Conservation (phyloP, 2,113 vertebrate species). For the Sprattus sprattus region DNA sequence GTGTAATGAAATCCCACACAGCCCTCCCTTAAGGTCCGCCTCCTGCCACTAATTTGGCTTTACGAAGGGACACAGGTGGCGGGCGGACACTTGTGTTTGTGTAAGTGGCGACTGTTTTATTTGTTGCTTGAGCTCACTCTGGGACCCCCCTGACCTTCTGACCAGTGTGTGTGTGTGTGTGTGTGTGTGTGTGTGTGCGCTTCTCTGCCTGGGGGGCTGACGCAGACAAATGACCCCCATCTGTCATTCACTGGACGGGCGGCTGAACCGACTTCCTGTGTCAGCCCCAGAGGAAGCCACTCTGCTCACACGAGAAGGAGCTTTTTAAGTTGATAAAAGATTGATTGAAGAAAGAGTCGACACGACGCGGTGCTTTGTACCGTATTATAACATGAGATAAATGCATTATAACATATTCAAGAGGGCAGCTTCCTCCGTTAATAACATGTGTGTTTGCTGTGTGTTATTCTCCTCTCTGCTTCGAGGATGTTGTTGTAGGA, state of each 20-base stretch:
- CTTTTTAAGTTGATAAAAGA: not conserved
- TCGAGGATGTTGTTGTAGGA: no score
- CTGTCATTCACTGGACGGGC: not conserved
- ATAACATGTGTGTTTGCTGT: no score
- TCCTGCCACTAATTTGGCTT: conserved; percentile 31
- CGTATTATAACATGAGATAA: not conserved
- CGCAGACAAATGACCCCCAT: conserved; percentile 50
- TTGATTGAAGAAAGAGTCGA: not conserved
- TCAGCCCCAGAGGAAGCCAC: not conserved
- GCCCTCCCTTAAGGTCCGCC: conserved; percentile 11
- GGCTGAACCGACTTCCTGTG: not conserved
- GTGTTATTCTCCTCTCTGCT: no score
- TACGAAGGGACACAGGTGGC: conserved; percentile 44
- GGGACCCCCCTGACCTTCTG: conserved; percentile 51
- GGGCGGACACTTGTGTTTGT: conserved; percentile 52
- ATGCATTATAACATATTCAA: not conserved
- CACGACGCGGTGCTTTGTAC: no score
- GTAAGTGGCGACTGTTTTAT: conserved; percentile 47
- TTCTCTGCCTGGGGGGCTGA: conserved; percentile 54
- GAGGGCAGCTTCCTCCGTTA: not conserved
- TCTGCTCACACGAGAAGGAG: not conserved
- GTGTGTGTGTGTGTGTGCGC: conserved; percentile 58
- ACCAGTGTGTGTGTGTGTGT: conserved; percentile 30
- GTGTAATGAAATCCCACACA: not conserved
- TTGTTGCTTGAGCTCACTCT: conserved; percentile 59